These are phyloP conservation scores for Eolophus roseicapilla DNA, from an alignment of 2,113 vertebrate genomes.

Conservation along the genomic window DNA sequence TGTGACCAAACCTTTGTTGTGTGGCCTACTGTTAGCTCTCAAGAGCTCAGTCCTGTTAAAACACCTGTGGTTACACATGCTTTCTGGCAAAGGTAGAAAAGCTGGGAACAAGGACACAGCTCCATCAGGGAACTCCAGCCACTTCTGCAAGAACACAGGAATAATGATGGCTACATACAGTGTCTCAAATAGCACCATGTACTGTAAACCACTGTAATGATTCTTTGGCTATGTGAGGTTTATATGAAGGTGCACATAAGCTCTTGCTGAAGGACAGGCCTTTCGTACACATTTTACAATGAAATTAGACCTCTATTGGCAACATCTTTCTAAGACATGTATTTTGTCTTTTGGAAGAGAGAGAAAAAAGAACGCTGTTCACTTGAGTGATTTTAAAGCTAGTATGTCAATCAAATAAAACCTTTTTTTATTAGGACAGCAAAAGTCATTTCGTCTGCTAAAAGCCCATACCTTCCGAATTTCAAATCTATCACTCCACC, in stretches of 20 bases:
- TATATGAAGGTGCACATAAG: background rate
- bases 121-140: background rate
- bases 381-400: background rate
- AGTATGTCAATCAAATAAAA: background rate
- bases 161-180: background rate
- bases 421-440: background rate
- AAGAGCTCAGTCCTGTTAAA: background rate
- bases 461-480: background rate
- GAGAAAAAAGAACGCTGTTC: background rate
- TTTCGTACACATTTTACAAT: background rate
- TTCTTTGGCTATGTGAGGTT: background rate
- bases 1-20: accelerated
- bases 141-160: background rate
- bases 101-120: background rate
- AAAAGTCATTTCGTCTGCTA: background rate
- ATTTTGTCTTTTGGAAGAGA: background rate
- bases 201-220: background rate
- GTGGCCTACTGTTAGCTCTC: accelerated
- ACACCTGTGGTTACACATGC: background rate
- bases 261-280: background rate
- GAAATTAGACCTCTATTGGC: background rate
- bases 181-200: background rate
- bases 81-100: background rate
- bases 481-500: background rate
- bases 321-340: background rate